Evolutionary conservation across 2,113 vertebrate genomes (phyloP), one percentile per base, ranked within the genome.

Genomic region (Numenius arquata): DNA sequence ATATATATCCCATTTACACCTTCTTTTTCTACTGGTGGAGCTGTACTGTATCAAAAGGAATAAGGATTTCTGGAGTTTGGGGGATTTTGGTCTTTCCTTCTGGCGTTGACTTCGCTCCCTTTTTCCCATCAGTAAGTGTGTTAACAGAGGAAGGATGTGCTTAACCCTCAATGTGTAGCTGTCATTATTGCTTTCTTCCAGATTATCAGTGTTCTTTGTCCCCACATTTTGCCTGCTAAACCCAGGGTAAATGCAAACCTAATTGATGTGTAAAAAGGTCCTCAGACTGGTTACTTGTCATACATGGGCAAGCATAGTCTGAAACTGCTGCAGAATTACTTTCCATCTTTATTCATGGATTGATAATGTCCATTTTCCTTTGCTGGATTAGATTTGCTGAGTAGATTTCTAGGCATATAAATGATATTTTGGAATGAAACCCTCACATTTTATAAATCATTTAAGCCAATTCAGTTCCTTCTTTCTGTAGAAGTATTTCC

Each of bases 391-490:
- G 65, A 88, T 86, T 85, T 45, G 23, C 65, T 61, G 47, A 4
- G 22, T 87, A 92, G 55, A 90, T 94, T 96, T 90, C 88, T 72
- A 53, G 83, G 40, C 61, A 63, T 79, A 84, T 81, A 81, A 84
- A 87, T 84, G 70, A 74, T 94, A 83, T 88, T 95, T 97, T 83
- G 50, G 85, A 93, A 86, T 59, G 68, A 86, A 97, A 80, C 8
- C 59, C 68, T 96, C 76, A 50, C 65, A 76, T 92, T 90, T 92
- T 84, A 84, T 75, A 84, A 89, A 92, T 94, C 48, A 81, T 86
- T 89, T 50, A 86, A 89, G 19, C 27, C 80, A 85, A 65, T 85
- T 87, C 56, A 61, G 56, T 65, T 90, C 59, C 61, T 72, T 92
- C 82, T 72, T 89, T 78, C 48, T 11, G 5, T 32, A 53, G 55